phyloP scores from a whole-genome alignment of 2,888 invertebrate species.

The Drosophila koepferae region DNA sequence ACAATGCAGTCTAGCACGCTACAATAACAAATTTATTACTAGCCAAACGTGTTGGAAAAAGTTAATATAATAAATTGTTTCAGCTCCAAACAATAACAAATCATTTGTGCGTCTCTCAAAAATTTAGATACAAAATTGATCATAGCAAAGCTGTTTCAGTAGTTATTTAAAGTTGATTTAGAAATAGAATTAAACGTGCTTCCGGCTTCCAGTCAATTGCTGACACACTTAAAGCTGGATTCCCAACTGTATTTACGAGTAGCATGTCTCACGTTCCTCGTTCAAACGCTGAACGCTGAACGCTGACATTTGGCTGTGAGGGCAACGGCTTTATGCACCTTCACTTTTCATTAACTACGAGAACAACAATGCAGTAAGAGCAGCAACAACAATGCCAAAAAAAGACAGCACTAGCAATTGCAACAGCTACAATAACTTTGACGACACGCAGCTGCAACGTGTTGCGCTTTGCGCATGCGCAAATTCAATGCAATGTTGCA shows the following conservation, averaged over 20 bases:
- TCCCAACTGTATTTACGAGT: slow-evolving; percentile 20
- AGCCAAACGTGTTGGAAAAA: slow-evolving; percentile 3
- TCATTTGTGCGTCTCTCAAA: not conserved
- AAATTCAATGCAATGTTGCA: slow-evolving; percentile 37
- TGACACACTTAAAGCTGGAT: slow-evolving; percentile 13
- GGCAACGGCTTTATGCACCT: slow-evolving; percentile 50
- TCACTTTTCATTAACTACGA: slow-evolving; percentile 66
- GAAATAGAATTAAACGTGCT: slow-evolving; percentile 10
- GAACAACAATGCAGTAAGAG: slow-evolving; percentile 53
- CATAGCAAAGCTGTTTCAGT: not conserved
- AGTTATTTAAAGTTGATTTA: slow-evolving; percentile 7
- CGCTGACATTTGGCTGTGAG: slow-evolving; percentile 47
- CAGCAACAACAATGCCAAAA: slow-evolving; percentile 4
- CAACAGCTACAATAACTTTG: slow-evolving; percentile 8
- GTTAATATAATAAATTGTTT: not conserved
- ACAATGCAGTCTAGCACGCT: not conserved
- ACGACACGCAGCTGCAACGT: slow-evolving; percentile 44
- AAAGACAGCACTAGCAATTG: slow-evolving; percentile 3
- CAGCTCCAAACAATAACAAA: not conserved
- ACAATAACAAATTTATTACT: slow-evolving; percentile 5
- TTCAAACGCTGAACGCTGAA: not conserved
- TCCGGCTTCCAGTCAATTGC: slow-evolving; percentile 13
- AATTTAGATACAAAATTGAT: not conserved
- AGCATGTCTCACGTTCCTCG: slow-evolving; percentile 7
- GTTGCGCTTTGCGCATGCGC: slow-evolving; percentile 42